Base-by-base conservation (phyloP, 2,797 vertebrate species). In the Clarias platycephalus region DNA sequence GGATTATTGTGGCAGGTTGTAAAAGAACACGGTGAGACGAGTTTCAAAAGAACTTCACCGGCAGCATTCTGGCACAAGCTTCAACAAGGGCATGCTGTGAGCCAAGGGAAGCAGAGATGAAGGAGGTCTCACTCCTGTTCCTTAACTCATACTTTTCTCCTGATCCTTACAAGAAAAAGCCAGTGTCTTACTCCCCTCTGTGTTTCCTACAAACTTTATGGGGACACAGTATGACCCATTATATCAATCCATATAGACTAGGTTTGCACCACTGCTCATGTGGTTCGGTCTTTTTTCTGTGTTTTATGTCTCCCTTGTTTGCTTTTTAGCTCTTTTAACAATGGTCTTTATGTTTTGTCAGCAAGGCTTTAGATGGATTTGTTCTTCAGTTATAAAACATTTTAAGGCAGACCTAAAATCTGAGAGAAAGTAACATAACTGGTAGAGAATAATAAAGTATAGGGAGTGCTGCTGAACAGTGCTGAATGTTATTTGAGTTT, bases 1-100 rank as follows among this genome's bases (percentile, higher is more conserved):
- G 89, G 89, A 92, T 92, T 89, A 90, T 91, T 93, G 92, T 92
- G 91, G 88, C 86, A 87, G 87, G 88, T 91, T 90, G 92, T 93
- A 94, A 93, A 93, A 92, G 91, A 90, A 89, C 87, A 88, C 86
- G 86, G 76, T 58, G 88, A 90, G 86, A 86, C 92, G 81, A 89
- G 92, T 91, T 92, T 93, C 91, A 93, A 91, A 92, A 90, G 90
- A 88, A 90, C 89, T 90, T 91, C 89, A 90, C 84, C 89, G 87
- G 91, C 91, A 92, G 89, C 89, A 89, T 86, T 92, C 90, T 93
- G 93, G 92, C 90, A 91, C 83, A 75, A 84, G 87, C 86, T 89
- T 81, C 85, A 57, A 83, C 44, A 60, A 82, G 60, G 70, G 63
- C 24, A 26, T 34, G 60, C 58, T 49, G 90, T 71, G 67, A 83